Evolutionary conservation across 2,797 vertebrate genomes (phyloP).

Genomic region (Botia kubotai): DNA sequence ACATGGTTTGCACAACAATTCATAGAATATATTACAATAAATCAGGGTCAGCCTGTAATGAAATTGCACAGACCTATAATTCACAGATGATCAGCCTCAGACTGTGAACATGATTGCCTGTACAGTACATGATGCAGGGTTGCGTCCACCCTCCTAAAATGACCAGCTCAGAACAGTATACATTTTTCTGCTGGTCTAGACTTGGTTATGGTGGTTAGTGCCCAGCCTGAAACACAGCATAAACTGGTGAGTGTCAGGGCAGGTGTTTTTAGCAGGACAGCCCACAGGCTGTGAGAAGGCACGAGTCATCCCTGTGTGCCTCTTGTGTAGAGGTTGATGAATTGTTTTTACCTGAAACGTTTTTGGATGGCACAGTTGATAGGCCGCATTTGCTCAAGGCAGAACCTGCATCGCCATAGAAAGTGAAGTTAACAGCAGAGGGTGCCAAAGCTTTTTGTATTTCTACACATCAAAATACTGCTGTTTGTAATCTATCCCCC

Average conservation of each 20-base stretch:
- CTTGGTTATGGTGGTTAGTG: neutral
- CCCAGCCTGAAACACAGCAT: constrained; percentile 57
- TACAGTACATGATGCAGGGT: neutral
- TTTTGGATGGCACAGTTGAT: constrained; percentile 71
- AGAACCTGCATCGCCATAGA: constrained; percentile 67
- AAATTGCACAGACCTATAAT: neutral
- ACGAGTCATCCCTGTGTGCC: constrained; percentile 68
- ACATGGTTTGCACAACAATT: neutral
- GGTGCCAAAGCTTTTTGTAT: constrained; percentile 85
- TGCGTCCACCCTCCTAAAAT: neutral
- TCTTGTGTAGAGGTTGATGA: constrained; percentile 80
- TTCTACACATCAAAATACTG: constrained; percentile 63
- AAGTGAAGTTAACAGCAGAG: constrained; percentile 81
- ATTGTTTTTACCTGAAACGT: constrained; percentile 81
- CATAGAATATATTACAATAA: no score
- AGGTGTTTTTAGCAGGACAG: constrained; percentile 50
- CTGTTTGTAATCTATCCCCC: constrained; percentile 48
- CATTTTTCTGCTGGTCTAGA: neutral
- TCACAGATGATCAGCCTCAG: neutral
- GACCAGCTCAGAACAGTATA: neutral
- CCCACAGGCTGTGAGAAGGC: constrained; percentile 72
- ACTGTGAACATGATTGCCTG: neutral
- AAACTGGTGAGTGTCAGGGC: constrained; percentile 63
- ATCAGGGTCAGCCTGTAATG: neutral
- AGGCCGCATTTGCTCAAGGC: no score